Evolutionary conservation across 2,888 invertebrate species (phyloP), one percentile per base, ranked within the genome.

Genomic region (Macrophya annulata): DNA sequence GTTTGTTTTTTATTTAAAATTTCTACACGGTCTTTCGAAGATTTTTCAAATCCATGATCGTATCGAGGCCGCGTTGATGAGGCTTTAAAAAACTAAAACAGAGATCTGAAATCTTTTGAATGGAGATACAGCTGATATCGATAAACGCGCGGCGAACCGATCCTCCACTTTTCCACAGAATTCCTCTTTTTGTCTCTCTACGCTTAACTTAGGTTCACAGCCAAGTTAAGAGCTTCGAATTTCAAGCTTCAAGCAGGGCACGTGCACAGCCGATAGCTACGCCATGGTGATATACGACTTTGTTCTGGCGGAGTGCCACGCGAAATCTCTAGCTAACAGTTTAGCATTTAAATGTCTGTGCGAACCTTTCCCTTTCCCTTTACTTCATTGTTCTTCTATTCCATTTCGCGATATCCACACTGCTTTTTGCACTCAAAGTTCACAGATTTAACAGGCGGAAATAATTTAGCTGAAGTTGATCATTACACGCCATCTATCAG

Each of bases 291-390:
- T 81, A 62, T 81, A 81, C 62, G 81, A 81, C 81, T 81, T 68
- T 17, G 72, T 85, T 84, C 86, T 89, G 89, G 87, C 88, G 65
- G 81, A 62, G 65, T 84, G 87, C 89, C 89, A 88, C 86, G 86
- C 85, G 77, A 65, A 21, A 62, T 84, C 86, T 86, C 87, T 88
- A 88, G 85, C 89, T 86, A 87, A 88, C 88, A 86, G 88, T 87
- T 89, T 89, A 89, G 86, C 88, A 87, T 87, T 87, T 86, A 87
- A 89, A 89, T 87, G 86, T 86, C 86, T 82, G 86, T 85, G 86
- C 85, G 86, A 71, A 84, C 51, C 81, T 85, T 62, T 40, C 79
- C 79, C 62, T 81, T 31, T 62, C 25, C 48, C 48, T 48, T 21
- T 6, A n/a, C 25, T 48, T 31, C 77, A 37, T 77, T 77, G 51